phyloP scores from a whole-genome alignment of 2,888 invertebrate genomes.

The Branchellion lobata region DNA sequence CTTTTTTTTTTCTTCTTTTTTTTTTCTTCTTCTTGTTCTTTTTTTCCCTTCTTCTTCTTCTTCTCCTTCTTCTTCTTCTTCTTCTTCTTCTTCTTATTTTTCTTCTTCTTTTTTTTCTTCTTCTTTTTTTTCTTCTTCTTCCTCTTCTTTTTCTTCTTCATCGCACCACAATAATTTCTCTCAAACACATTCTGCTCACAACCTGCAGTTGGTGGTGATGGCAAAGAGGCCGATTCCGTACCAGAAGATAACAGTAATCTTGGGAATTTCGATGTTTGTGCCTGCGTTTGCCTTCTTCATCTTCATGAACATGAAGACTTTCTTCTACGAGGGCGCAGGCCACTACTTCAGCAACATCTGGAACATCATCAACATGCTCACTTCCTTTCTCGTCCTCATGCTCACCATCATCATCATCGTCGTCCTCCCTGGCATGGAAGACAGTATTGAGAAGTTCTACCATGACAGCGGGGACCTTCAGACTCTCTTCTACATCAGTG shows the following conservation, averaged over 20 bases:
- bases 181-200: no score
- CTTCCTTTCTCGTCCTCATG: constrained; percentile 25
- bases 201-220: background rate
- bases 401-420: constrained; percentile 12
- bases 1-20: no score
- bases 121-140: no score
- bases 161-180: no score
- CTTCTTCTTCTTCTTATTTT: no score
- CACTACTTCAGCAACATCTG: constrained; percentile 35
- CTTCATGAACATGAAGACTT: constrained; percentile 27
- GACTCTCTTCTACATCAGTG: constrained; percentile 31
- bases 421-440: constrained; percentile 25
- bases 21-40: no score
- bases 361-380: constrained; percentile 26
- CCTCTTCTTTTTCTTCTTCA: no score
- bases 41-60: no score
- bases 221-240: constrained; percentile 11
- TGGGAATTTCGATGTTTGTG: constrained; percentile 13
- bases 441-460: background rate
- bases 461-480: constrained; percentile 16
- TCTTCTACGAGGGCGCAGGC: constrained; percentile 36
- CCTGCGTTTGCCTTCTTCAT: constrained; percentile 35
- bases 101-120: no score
- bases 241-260: background rate
- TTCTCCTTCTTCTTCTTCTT: no score